Evolutionary conservation across 2,113 vertebrate species (phyloP), one percentile per base, ranked within the genome.

Genomic region (Syrmaticus mikado): DNA sequence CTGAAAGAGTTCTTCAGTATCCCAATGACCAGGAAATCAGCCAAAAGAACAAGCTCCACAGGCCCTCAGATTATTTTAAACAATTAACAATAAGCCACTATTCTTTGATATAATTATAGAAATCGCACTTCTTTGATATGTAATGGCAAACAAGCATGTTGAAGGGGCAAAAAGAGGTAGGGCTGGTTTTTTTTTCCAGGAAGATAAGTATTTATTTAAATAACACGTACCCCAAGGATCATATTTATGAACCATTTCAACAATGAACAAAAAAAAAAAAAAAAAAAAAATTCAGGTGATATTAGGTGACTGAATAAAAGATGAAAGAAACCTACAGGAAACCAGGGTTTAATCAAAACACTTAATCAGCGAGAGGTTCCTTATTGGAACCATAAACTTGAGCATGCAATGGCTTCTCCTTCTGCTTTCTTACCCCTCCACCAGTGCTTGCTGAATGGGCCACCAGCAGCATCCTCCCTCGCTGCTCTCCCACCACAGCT

Each of bases 271-370:
- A n/a, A n/a, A n/a, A n/a, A n/a, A n/a, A n/a, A n/a, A n/a, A n/a
- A n/a, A n/a, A n/a, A n/a, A n/a, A n/a, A n/a, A n/a, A n/a, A n/a
- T n/a, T n/a, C n/a, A n/a, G n/a, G n/a, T n/a, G n/a, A n/a, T n/a
- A n/a, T n/a, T n/a, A n/a, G n/a, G n/a, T n/a, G n/a, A n/a, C n/a
- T n/a, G n/a, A n/a, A 81, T 27, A 85, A 83, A 87, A 94, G 85
- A 96, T 91, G 73, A 95, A 95, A 97, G 93, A 74, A 83, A 83
- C 46, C 34, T 85, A 83, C 65, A 83, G 90, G 91, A 95, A 97
- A 55, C 64, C 68, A 81, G 68, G 57, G 74, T 32, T 55, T 41
- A 95, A 87, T 92, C 55, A 85, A 92, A 95, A 87, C 85, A 93
- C 83, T 94, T 94, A 70, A 88, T 88, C 65, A 11, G 52, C 25